Percentiles rank a stretch among this genome's conserved stretches.
phyloP scores from a whole-genome alignment of 2,797 vertebrate genomes.

The Ctenopoma multispine region DNA sequence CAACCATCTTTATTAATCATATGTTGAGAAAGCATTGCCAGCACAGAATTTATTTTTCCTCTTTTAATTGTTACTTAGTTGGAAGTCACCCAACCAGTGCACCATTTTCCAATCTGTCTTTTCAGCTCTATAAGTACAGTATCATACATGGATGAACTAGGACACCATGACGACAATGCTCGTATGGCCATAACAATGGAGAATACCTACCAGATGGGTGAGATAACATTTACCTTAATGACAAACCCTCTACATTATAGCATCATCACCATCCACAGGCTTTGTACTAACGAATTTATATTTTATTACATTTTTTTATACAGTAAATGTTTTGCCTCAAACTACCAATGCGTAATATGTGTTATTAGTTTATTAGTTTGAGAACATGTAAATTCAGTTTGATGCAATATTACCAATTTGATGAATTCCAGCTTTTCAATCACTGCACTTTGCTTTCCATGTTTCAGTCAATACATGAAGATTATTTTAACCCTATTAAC shows the following conservation, averaged over 20 bases:
- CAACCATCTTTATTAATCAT: neutral
- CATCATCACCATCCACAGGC: neutral
- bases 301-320: too few species aligned
- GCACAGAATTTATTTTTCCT: neutral
- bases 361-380: neutral
- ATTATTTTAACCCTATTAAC: neutral
- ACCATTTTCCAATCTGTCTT: neutral
- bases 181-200: constrained; percentile 77
- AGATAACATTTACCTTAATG: constrained; percentile 28
- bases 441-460: neutral
- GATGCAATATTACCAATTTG: neutral
- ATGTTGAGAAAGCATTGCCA: neutral
- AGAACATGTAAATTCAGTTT: constrained; percentile 4
- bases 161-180: constrained; percentile 81
- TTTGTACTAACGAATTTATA: too few species aligned
- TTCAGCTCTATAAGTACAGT: constrained; percentile 85
- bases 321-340: neutral
- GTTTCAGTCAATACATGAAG: neutral
- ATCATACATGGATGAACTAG: constrained; percentile 84
- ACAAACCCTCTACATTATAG: neutral
- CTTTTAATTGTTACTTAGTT: neutral
- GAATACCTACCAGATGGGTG: constrained; percentile 88
- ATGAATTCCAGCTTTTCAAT: neutral
- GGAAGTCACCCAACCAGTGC: neutral
- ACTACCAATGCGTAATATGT: neutral